phyloP scores from a whole-genome alignment of 2,113 vertebrate species.

The Noctilio leporinus region DNA sequence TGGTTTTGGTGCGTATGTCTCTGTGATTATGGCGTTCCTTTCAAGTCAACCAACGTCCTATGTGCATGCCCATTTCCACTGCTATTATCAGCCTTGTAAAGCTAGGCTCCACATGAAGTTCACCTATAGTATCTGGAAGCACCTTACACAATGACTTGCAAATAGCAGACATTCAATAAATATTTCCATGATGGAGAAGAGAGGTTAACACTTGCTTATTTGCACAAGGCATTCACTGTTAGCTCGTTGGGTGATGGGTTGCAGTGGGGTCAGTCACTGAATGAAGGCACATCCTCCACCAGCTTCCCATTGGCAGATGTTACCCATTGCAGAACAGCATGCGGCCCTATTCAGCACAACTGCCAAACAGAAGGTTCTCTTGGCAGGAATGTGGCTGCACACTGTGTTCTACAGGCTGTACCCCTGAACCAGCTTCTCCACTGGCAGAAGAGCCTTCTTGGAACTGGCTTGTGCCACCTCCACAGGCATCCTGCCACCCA shows the following conservation, averaged over 20 bases:
- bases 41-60: neutral
- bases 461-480: neutral
- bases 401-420: neutral
- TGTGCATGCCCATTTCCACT: neutral
- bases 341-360: neutral
- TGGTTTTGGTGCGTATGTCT: neutral
- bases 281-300: neutral
- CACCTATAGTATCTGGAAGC: neutral
- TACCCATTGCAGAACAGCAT: neutral
- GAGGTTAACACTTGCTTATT: neutral
- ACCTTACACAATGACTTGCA: neutral
- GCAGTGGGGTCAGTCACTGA: neutral
- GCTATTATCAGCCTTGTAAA: neutral
- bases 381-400: neutral
- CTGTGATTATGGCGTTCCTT: neutral
- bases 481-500: constrained; percentile 21
- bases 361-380: constrained; percentile 58
- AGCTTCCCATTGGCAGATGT: constrained; percentile 36
- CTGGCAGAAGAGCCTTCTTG: neutral
- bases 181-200: neutral
- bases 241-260: rapidly evolving
- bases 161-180: neutral
- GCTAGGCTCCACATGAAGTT: neutral
- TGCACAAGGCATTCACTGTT: neutral
- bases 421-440: neutral